Percentiles rank a stretch among this genome's conserved stretches.
phyloP scores from a whole-genome alignment of 2,888 invertebrate species.

The Drosophila phalerata region DNA sequence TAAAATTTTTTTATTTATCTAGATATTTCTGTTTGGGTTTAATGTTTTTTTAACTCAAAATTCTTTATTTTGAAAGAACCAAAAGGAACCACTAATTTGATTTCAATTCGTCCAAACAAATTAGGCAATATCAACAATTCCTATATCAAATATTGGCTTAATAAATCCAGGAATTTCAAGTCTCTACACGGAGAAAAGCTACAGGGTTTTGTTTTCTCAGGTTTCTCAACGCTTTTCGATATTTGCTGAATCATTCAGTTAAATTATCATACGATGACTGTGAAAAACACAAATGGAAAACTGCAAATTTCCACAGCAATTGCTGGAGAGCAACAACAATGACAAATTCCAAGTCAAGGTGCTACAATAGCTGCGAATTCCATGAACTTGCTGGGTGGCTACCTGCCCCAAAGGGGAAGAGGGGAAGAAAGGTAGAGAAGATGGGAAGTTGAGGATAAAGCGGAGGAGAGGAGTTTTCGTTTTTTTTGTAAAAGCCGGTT shows the following conservation, averaged over 20 bases:
- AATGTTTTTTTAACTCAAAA: no score
- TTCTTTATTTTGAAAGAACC: no score
- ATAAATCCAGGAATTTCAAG: background rate
- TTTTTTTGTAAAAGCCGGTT: conserved; percentile 25
- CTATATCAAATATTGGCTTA: background rate
- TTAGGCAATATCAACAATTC: background rate
- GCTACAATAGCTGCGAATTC: conserved; percentile 73
- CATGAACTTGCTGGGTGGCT: conserved; percentile 74
- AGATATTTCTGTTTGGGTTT: no score
- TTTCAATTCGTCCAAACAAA: background rate
- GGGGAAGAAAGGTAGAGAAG: background rate
- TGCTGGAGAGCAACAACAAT: conserved; percentile 52
- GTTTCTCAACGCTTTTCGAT: background rate
- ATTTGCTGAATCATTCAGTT: conserved; percentile 45
- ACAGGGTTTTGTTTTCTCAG: background rate
- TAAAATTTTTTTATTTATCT: no score
- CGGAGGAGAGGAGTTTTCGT: background rate
- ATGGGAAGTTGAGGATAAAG: background rate
- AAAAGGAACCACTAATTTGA: no score
- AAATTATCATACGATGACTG: conserved; percentile 22
- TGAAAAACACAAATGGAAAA: conserved; percentile 10
- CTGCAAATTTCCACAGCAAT: conserved; percentile 13
- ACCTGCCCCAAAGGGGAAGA: conserved; percentile 9
- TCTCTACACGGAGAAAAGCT: background rate
- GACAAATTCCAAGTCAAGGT: conserved; percentile 72